phyloP scores from a whole-genome alignment of 1,140 invertebrate genomes.

The Chlorops oryzae region DNA sequence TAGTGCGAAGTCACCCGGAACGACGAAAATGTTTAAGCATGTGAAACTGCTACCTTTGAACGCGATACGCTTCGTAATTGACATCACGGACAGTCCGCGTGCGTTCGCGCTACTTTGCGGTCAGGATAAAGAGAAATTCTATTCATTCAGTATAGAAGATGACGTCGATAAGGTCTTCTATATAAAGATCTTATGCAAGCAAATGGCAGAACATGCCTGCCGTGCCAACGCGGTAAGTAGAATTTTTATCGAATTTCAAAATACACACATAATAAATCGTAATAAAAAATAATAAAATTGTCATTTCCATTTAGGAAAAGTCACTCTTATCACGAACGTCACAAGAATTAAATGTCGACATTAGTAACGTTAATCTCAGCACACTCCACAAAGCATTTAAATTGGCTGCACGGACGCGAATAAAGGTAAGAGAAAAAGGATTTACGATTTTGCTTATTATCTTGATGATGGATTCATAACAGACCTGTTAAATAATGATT shows the following conservation, averaged over 20 bases:
- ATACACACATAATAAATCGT: too few relatives aligned
- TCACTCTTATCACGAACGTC: slow-evolving; percentile 59
- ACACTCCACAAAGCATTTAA: slow-evolving; percentile 82
- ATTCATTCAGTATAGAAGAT: slow-evolving; percentile 77
- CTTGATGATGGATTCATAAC: background rate
- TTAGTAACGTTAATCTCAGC: slow-evolving; percentile 72
- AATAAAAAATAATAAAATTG: background rate
- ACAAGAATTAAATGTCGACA: slow-evolving; percentile 75
- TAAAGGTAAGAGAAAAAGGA: slow-evolving; percentile 57
- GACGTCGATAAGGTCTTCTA: slow-evolving; percentile 76
- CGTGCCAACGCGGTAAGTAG: slow-evolving; percentile 70
- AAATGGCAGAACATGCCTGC: slow-evolving; percentile 82
- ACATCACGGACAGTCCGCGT: slow-evolving; percentile 76
- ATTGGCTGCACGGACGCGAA: slow-evolving; percentile 72
- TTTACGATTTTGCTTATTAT: too few relatives aligned
- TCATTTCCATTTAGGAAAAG: slow-evolving; percentile 30
- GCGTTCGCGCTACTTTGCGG: slow-evolving; percentile 82
- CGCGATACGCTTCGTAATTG: slow-evolving; percentile 82
- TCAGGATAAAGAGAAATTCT: slow-evolving; percentile 78
- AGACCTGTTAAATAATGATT: too few relatives aligned
- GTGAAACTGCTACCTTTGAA: slow-evolving; percentile 80
- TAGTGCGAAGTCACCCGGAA: slow-evolving; percentile 62
- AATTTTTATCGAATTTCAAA: too few relatives aligned
- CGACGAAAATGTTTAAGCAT: slow-evolving; percentile 81
- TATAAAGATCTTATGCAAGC: slow-evolving; percentile 73